phyloP scores from a whole-genome alignment of 1,140 invertebrate species.

The Drosophila sproati region DNA sequence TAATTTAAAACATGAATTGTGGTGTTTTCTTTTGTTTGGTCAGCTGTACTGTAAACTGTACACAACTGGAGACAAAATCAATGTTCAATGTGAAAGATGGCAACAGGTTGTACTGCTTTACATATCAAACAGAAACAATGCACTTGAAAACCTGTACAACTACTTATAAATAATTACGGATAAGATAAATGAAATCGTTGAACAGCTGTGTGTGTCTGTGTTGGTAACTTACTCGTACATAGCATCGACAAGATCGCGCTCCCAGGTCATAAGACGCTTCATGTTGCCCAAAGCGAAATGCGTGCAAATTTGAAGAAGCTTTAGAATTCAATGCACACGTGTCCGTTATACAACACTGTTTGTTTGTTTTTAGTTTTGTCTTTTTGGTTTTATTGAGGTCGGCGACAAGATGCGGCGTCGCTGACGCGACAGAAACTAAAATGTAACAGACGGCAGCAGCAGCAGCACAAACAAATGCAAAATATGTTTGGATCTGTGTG shows the following conservation, averaged over 20 bases:
- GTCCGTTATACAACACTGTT: conserved; percentile 59
- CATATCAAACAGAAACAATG: conserved; percentile 36
- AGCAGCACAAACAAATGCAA: conserved; percentile 36
- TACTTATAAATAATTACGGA: conserved; percentile 37
- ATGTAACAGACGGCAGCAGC: conserved; percentile 58
- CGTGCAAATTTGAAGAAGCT: conserved; percentile 38
- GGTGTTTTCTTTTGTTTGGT: conserved; percentile 26
- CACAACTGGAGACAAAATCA: conserved; percentile 12
- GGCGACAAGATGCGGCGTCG: conserved; percentile 60
- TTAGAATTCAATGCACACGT: conserved; percentile 48
- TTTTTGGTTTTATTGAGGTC: conserved; percentile 52
- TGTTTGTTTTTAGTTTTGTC: conserved; percentile 39
- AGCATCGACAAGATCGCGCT: conserved; percentile 82
- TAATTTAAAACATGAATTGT: conserved; percentile 40
- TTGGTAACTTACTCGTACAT: conserved; percentile 81
- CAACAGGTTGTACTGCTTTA: conserved; percentile 61
- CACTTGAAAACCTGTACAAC: conserved; percentile 67
- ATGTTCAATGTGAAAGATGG: conserved; percentile 63
- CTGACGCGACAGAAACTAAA: conserved; percentile 61
- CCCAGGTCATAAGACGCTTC: conserved; percentile 83
- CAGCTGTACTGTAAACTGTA: conserved; percentile 26
- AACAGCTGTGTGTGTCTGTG: conserved; percentile 36
- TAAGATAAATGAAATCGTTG: conserved; percentile 60
- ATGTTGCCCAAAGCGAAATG: conserved; percentile 66
- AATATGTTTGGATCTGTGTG: conserved; percentile 25